phyloP scores from a whole-genome alignment of 23 tunicate species.

The Trididemnum miniatum region DNA sequence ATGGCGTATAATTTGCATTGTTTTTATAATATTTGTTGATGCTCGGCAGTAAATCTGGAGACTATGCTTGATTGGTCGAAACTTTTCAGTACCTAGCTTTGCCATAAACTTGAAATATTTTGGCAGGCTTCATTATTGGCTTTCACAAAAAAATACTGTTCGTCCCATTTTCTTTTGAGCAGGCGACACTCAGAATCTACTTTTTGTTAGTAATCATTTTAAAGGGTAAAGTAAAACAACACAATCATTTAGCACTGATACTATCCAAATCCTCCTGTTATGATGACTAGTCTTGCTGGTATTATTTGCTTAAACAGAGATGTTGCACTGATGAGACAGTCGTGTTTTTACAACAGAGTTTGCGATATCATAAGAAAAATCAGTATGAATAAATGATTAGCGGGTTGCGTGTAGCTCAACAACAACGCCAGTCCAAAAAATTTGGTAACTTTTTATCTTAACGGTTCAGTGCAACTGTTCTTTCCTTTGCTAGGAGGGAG shows the following conservation, averaged over 20 bases:
- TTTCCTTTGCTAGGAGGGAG: not conserved
- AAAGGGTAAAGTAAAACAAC: constrained; percentile 12
- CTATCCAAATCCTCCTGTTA: constrained; percentile 8
- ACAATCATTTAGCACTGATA: constrained; percentile 1
- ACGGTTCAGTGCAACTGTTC: constrained; percentile 4
- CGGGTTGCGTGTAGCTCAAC: not conserved
- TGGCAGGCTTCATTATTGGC: constrained; percentile 4
- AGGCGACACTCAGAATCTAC: constrained; percentile 18
- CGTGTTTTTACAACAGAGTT: constrained; percentile 2
- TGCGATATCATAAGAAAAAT: not conserved
- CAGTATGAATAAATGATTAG: not conserved
- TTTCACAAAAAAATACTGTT: constrained; percentile 17
- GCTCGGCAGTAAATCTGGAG: too few relatives aligned
- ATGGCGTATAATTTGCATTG: too few relatives aligned
- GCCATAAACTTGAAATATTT: constrained; percentile 13
- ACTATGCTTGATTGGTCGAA: constrained; percentile 5
- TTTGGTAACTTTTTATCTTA: constrained; percentile 6
- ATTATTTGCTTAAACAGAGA: constrained; percentile 10
- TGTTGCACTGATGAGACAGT: constrained; percentile 17
- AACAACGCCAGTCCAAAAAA: not conserved
- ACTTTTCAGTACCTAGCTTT: constrained; percentile 18
- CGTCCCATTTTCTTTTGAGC: constrained; percentile 1
- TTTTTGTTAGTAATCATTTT: constrained; percentile 4
- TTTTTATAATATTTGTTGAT: too few relatives aligned
- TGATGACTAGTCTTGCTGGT: not conserved